phyloP scores from a whole-genome alignment of 1,140 invertebrate genomes.

The Dendroctonus valens region DNA sequence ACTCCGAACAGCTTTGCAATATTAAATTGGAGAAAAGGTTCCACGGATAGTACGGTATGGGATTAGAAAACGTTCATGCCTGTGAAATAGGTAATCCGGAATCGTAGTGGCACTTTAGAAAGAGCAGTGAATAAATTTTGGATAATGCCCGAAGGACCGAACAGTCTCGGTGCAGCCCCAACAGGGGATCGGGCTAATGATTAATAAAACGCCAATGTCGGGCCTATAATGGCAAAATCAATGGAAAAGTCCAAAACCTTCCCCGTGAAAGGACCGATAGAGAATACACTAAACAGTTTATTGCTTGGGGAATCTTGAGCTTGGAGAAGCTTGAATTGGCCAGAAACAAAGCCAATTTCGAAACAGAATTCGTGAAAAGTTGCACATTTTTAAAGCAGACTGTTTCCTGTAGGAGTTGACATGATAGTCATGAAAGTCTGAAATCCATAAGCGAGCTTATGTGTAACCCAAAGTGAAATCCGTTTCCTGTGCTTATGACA shows the following conservation, averaged over 20 bases:
- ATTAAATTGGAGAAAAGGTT: conserved; percentile 17
- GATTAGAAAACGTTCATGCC: conserved; percentile 17
- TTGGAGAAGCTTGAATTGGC: too few species aligned
- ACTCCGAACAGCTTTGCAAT: conserved; percentile 4
- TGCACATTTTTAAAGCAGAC: too few species aligned
- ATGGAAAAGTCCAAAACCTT: conserved; percentile 15
- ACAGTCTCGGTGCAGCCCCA: conserved; percentile 9
- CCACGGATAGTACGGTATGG: conserved; percentile 5
- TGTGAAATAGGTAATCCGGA: conserved; percentile 16
- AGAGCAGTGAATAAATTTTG: conserved; percentile 25
- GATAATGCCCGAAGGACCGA: conserved; percentile 23
- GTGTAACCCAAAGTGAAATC: background rate
- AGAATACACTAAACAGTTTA: conserved; percentile 9
- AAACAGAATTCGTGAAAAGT: too few species aligned
- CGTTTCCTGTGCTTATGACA: background rate
- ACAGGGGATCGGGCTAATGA: conserved; percentile 11
- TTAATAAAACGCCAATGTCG: conserved; percentile 23
- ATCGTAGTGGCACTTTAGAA: conserved; percentile 11
- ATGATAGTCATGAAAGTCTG: too few species aligned
- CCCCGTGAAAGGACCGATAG: conserved; percentile 4
- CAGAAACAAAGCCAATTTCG: too few species aligned
- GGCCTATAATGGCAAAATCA: conserved; percentile 27
- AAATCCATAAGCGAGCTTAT: background rate
- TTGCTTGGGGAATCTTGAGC: too few species aligned
- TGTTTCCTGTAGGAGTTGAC: too few species aligned